These are phyloP conservation scores for Leptinotarsa defecta DNA, from an alignment of 1,140 invertebrate species.

Conservation along the genomic window DNA sequence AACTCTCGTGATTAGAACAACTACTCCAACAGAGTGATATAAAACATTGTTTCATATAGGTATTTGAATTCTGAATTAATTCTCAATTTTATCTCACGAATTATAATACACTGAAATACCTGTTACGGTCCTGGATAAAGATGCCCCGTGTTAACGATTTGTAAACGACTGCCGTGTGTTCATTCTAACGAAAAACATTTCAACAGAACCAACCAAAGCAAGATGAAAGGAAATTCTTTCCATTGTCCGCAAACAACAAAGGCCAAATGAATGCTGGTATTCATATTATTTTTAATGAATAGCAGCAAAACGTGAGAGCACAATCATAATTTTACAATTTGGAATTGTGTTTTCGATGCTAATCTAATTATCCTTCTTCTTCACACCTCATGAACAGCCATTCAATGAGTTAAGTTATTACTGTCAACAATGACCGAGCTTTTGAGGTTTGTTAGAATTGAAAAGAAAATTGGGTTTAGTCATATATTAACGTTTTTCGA, in stretches of 20 bases:
- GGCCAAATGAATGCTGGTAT: constrained; percentile 4
- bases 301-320: constrained; percentile 7
- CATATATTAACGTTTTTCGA: too few relatives aligned
- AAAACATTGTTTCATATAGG: too few relatives aligned
- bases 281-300: constrained; percentile 22
- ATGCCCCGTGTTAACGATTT: neutral
- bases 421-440: neutral
- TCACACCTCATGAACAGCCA: neutral
- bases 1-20: too few relatives aligned
- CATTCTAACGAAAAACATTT: neutral
- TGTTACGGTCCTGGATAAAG: too few relatives aligned
- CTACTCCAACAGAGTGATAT: too few relatives aligned
- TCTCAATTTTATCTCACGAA: too few relatives aligned
- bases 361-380: constrained; percentile 7
- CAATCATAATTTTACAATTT: constrained; percentile 11
- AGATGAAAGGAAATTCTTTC: constrained; percentile 3
- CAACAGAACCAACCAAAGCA: neutral
- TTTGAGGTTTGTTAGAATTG: constrained; percentile 1
- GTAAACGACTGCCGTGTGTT: neutral
- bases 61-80: too few relatives aligned
- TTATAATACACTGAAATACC: too few relatives aligned
- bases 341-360: constrained; percentile 1
- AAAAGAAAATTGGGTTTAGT: too few relatives aligned
- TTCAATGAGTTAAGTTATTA: constrained; percentile 6
- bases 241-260: constrained; percentile 6